Percentiles rank a stretch among this genome's conserved stretches.
Conservation (phyloP, 2,888 invertebrate species). For the Sphaerophoria rueppellii region DNA sequence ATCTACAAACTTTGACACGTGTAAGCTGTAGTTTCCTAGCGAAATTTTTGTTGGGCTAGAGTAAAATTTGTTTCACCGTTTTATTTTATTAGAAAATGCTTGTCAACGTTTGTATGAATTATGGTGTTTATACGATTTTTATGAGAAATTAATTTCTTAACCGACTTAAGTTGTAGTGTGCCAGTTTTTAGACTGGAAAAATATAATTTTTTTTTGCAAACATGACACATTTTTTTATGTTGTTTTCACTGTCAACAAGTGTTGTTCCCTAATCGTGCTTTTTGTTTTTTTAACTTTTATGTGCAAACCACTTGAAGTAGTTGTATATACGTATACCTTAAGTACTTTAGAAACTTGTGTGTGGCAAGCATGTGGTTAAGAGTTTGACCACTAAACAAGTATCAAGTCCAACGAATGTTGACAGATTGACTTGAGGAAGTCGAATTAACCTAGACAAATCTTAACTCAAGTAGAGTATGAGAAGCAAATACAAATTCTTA, state of each 20-base stretch:
- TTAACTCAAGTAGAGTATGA: neutral
- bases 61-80: slow-evolving; percentile 5
- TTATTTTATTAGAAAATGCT: slow-evolving; percentile 36
- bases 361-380: neutral
- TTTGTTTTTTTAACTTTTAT: slow-evolving; percentile 7
- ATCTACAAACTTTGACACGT: slow-evolving; percentile 11
- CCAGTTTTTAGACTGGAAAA: slow-evolving; percentile 45
- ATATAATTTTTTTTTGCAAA: slow-evolving; percentile 43
- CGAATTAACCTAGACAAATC: neutral
- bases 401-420: neutral
- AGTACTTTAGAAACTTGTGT: slow-evolving; percentile 12
- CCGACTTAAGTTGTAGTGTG: slow-evolving; percentile 21
- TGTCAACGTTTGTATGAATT: slow-evolving; percentile 28
- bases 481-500: neutral
- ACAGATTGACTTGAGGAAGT: slow-evolving; percentile 13
- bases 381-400: neutral
- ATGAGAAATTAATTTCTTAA: neutral
- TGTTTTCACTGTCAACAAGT: slow-evolving; percentile 61
- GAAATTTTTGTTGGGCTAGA: slow-evolving; percentile 29
- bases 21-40: slow-evolving; percentile 7
- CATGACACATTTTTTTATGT: slow-evolving; percentile 65
- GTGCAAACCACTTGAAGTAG: neutral
- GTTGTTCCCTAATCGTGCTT: slow-evolving; percentile 65
- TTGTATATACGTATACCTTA: neutral
- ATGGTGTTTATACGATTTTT: neutral